phyloP scores from a whole-genome alignment of 2,113 vertebrate genomes.

The Ctenomys sociabilis region DNA sequence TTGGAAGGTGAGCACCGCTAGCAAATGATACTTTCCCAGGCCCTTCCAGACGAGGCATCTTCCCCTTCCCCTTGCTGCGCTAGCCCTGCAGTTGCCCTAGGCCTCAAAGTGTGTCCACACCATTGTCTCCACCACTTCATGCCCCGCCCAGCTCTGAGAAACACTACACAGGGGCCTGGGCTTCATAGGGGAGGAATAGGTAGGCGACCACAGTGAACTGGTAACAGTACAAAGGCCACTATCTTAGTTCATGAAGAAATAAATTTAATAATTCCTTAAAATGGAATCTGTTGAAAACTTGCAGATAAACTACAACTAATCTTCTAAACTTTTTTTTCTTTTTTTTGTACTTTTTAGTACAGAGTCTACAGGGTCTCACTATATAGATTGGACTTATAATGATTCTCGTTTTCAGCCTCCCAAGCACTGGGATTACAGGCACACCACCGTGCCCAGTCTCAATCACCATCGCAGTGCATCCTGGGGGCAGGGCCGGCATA shows the following conservation, averaged over 20 bases:
- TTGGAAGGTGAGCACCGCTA: background rate
- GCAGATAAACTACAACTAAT: background rate
- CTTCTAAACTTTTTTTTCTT: background rate
- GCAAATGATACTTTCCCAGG: background rate
- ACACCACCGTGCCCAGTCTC: too few relatives aligned
- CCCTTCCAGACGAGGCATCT: background rate
- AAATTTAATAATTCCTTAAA: slow-evolving; percentile 8
- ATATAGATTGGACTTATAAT: too few relatives aligned
- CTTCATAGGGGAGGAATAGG: background rate
- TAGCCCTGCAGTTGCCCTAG: accelerated
- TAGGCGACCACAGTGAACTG: background rate
- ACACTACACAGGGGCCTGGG: background rate
- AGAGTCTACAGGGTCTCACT: too few relatives aligned
- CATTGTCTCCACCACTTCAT: background rate
- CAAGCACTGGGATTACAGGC: too few relatives aligned
- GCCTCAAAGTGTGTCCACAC: background rate
- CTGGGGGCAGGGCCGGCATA: too few relatives aligned
- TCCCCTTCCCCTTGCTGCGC: background rate
- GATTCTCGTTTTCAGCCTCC: too few relatives aligned
- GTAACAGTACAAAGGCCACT: background rate
- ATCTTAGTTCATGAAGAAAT: background rate
- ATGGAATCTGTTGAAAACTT: slow-evolving; percentile 30
- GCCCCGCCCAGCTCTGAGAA: too few relatives aligned
- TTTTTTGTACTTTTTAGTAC: too few relatives aligned
- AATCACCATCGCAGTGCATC: too few relatives aligned